phyloP scores from a whole-genome alignment of 2,113 vertebrate species.

The Crotalus helleri region DNA sequence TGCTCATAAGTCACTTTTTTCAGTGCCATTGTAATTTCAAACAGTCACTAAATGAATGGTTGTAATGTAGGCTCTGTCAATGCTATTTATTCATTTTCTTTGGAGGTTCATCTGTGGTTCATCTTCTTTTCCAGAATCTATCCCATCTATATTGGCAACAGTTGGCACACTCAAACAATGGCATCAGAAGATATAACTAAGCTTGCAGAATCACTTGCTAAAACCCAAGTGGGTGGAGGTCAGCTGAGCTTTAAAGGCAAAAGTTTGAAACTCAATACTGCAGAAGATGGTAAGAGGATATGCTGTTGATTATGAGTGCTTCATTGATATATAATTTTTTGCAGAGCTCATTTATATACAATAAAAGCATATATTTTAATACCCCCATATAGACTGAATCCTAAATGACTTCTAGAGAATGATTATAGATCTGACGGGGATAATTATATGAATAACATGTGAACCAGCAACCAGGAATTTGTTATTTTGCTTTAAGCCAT shows the following conservation, averaged over 20 bases:
- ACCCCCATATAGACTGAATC: background rate
- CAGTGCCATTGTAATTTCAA: background rate
- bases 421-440: background rate
- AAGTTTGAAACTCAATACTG: constrained; percentile 89
- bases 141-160: constrained; percentile 26
- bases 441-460: background rate
- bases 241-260: constrained; percentile 95
- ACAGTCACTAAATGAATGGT: background rate
- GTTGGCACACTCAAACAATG: constrained; percentile 67
- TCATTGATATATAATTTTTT: background rate
- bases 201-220: constrained; percentile 87
- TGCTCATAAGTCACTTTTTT: background rate
- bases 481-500: background rate
- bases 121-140: background rate
- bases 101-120: background rate
- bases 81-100: background rate
- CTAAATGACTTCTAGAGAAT: background rate
- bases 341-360: background rate
- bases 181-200: constrained; percentile 89
- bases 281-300: constrained; percentile 84
- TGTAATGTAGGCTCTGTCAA: background rate
- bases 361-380: background rate
- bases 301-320: background rate
- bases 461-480: background rate
- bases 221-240: constrained; percentile 84